Conservation (phyloP, 2,888 invertebrate genomes). For the Dioctria linearis region DNA sequence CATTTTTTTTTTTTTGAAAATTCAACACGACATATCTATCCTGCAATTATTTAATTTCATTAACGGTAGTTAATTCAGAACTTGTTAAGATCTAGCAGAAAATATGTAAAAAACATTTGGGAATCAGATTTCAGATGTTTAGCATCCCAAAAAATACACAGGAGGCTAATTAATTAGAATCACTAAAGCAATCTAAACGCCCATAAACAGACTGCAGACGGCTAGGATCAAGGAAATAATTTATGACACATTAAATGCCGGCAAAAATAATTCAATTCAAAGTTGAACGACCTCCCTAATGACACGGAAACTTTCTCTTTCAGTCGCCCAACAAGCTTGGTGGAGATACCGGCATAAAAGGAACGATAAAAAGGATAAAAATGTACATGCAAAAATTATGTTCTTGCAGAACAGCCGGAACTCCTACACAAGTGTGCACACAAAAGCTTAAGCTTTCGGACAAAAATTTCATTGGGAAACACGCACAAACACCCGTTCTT, state of each 20-base stretch:
- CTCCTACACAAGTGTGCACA: slow-evolving; percentile 24
- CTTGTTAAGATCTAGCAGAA: too few species aligned
- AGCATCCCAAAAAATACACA: not conserved
- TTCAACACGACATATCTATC: too few species aligned
- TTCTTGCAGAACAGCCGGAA: slow-evolving; percentile 30
- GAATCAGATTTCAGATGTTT: too few species aligned
- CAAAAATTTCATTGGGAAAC: slow-evolving; percentile 46
- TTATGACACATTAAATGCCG: slow-evolving; percentile 33
- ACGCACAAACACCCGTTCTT: slow-evolving; percentile 31
- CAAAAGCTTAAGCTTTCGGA: slow-evolving; percentile 44
- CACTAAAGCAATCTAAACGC: slow-evolving; percentile 18
- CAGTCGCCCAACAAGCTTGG: not conserved
- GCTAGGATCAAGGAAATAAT: slow-evolving; percentile 43
- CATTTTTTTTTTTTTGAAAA: too few species aligned
- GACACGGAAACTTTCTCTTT: slow-evolving; percentile 55
- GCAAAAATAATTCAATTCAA: slow-evolving; percentile 49
- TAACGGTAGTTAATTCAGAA: too few species aligned
- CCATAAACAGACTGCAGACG: slow-evolving; percentile 29
- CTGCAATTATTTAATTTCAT: too few species aligned
- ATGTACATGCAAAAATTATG: slow-evolving; percentile 48
- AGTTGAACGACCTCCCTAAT: slow-evolving; percentile 50
- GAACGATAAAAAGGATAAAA: slow-evolving; percentile 49
- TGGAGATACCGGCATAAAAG: slow-evolving; percentile 29
- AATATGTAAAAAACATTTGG: too few species aligned
- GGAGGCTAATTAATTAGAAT: slow-evolving; percentile 41